A percentile compares a stretch with the other conserved stretches of the same genome.
These are phyloP conservation scores for Nymphalis c-album DNA, from an alignment of 2,888 invertebrate genomes.

Conservation along the genomic window DNA sequence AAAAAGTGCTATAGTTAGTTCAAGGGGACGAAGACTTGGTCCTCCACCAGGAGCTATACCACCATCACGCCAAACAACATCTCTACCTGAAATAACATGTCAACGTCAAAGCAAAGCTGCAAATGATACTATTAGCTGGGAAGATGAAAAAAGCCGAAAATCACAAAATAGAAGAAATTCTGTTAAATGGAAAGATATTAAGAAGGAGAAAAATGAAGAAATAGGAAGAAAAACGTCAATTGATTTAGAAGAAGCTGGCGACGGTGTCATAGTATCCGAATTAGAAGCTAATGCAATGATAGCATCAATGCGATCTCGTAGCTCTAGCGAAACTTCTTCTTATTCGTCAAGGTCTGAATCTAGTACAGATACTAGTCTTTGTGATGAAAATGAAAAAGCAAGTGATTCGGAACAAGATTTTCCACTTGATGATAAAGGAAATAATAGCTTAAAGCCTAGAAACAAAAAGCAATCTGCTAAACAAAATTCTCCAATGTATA, in stretches of 20 bases:
- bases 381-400: constrained; percentile 86
- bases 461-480: constrained; percentile 42
- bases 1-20: constrained; percentile 89
- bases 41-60: constrained; percentile 87
- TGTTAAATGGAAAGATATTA: constrained; percentile 78
- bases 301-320: constrained; percentile 73
- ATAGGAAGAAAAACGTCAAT: constrained; percentile 71
- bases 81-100: constrained; percentile 55
- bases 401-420: constrained; percentile 83
- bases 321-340: constrained; percentile 84
- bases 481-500: constrained; percentile 42
- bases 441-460: constrained; percentile 42
- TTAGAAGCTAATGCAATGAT: constrained; percentile 76
- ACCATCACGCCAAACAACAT: constrained; percentile 78
- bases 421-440: constrained; percentile 57
- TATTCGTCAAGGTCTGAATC: constrained; percentile 84
- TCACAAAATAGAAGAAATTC: constrained; percentile 71
- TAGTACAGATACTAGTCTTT: constrained; percentile 93
- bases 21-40: constrained; percentile 85
- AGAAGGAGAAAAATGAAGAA: constrained; percentile 61
- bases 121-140: constrained; percentile 88
- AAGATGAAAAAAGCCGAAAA: constrained; percentile 83
- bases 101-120: constrained; percentile 47
- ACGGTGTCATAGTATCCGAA: constrained; percentile 76
- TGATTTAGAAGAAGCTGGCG: constrained; percentile 74